These are phyloP conservation scores for Crocodylus rhombifer DNA, from an alignment of 2,797 vertebrate genomes.

Conservation along the genomic window DNA sequence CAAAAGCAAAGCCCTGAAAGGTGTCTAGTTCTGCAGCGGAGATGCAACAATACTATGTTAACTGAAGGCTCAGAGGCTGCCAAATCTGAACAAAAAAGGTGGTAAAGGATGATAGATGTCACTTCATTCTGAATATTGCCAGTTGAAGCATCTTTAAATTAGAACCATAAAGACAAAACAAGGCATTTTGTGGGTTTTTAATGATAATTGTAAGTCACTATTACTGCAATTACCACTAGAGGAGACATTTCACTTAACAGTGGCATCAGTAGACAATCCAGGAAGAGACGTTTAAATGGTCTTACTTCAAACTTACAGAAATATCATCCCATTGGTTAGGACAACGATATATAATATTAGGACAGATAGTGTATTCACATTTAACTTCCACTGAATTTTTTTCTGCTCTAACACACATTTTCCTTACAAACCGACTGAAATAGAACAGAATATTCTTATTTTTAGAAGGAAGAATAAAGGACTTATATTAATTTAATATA, in stretches of 20 bases:
- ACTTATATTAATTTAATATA: no score
- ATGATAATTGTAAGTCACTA: not conserved
- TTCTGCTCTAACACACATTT: not conserved
- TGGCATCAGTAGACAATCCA: not conserved
- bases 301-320: not conserved
- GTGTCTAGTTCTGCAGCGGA: not conserved
- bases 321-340: not conserved
- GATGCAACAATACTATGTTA: not conserved
- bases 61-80: not conserved
- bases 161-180: not conserved
- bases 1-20: not conserved
- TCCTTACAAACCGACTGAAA: not conserved
- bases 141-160: not conserved
- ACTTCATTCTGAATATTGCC: not conserved
- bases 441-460: not conserved
- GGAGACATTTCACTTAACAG: not conserved
- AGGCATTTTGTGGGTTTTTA: not conserved
- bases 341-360: not conserved
- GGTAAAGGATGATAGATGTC: not conserved
- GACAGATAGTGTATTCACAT: not conserved
- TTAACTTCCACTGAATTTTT: not conserved
- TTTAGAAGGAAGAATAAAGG: not conserved
- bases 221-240: not conserved
- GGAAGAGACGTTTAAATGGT: not conserved
- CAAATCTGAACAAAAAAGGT: not conserved